Evolutionary conservation across 92 coral and sea anemone species (phyloP), one percentile per base, ranked within the genome.

Genomic region (Chrysogorgia sp.): DNA sequence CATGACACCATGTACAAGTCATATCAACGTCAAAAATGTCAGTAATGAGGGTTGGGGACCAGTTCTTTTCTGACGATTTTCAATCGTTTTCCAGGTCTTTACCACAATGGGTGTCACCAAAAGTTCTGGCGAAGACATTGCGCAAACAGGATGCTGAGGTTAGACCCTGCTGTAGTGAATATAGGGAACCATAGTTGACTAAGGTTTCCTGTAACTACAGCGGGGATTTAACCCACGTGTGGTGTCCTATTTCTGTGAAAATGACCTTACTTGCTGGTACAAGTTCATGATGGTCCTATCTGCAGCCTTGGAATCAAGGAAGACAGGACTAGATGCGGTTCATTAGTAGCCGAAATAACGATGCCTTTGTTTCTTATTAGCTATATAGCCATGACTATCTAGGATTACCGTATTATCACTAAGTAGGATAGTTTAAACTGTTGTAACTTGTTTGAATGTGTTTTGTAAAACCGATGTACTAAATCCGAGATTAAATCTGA

Each of bases 61-160:
- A n/a, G n/a, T n/a, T 47, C n/a, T 15, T 47, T 47, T 15, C n/a
- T 47, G 14, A 2, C 34, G 31, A 81, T 79, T 56, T 65, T 47
- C 28, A 77, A 2, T 65, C 40, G 81, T 79, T 56, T 65, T 47
- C 28, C 77, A 94, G 98, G 62, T 76, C 29, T 94, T 91, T 77
- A 94, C 98, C 53, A 86, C 92, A 12, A 80, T 94, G 68, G 86
- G 62, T 26, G 58, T 86, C 7, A 91, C 97, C 45, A 94, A 94
- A 80, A 33, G 96, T 17, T 94, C 98, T 14, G 98, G 98, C 30
- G 78, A 33, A 17, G 90, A 86, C 74, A 88, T 86, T 31, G 59
- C 88, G 2, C 83, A 91, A 7, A 50, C 87, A 22, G 98, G 98
- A 10, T 94, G 98, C 98, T 94, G 98, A 94, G 98, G 98, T 94